Conservation (phyloP, 2,888 invertebrate genomes). For the Agrotis puta region DNA sequence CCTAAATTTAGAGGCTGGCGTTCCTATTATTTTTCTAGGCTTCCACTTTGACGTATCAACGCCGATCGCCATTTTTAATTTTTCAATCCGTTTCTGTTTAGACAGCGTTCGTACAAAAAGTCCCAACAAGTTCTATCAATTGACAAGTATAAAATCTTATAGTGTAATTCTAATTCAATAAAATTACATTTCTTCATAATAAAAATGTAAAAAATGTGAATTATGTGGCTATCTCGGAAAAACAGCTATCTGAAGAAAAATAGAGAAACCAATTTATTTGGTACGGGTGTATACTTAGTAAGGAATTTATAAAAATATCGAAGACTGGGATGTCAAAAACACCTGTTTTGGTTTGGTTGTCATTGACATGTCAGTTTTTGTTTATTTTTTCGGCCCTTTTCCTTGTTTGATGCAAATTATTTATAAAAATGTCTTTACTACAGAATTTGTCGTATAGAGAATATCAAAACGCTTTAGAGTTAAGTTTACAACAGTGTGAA, state of each 20-base stretch:
- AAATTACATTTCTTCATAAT: too few species aligned
- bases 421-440: slow-evolving; percentile 80
- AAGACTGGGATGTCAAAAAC: slow-evolving; percentile 20
- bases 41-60: slow-evolving; percentile 91
- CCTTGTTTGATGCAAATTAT: background rate
- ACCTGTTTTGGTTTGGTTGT: background rate
- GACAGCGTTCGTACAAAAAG: too few species aligned
- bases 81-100: slow-evolving; percentile 24
- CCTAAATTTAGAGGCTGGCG: slow-evolving; percentile 91
- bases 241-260: background rate
- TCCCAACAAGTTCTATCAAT: background rate
- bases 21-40: slow-evolving; percentile 92
- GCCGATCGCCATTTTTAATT: slow-evolving; percentile 87
- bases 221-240: too few species aligned
- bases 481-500: slow-evolving; percentile 81
- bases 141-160: background rate
- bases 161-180: too few species aligned
- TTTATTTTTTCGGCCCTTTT: background rate
- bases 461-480: slow-evolving; percentile 76
- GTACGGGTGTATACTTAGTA: background rate
- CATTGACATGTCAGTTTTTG: background rate
- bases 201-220: too few species aligned
- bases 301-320: background rate
- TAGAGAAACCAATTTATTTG: too few species aligned
- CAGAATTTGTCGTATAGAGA: slow-evolving; percentile 80